Evolutionary conservation across 2,113 vertebrate species (phyloP), one percentile per base, ranked within the genome.

Genomic region (Struthio camelus): DNA sequence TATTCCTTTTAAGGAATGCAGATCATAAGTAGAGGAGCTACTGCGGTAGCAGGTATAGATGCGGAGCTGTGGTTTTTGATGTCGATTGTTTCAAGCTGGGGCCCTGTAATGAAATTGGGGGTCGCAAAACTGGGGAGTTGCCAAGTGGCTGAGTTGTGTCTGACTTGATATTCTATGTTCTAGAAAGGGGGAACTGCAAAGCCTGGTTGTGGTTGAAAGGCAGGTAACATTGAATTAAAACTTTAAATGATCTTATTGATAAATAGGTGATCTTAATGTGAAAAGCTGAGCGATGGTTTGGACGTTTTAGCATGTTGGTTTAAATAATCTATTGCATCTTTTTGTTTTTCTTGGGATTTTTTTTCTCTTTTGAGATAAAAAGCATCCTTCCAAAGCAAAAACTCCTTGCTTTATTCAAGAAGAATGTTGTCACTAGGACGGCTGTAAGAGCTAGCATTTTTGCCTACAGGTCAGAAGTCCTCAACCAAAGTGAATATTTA

Each of bases 401-500:
- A 22, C 5, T 67, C 14, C 78, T 53, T 36, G 23, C 34, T 91
- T 81, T 92, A 75, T 93, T 93, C n/a, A 64, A 58, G 27, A 93
- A 88, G 42, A 90, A 59, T 69, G 56, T 80, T 96, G 50, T 36
- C 27, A 62, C 48, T 85, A 65, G 62, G 58, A 36, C 72, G 28
- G 25, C 80, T 90, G 54, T 83, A 86, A 87, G 65, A 85, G 56
- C 27, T 76, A 48, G 22, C 80, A 25, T 80, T 93, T 85, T 96
- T 87, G 53, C 66, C 42, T 64, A 62, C 18, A 82, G 62, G 80
- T 91, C 80, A 91, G 87, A 94, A 94, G 82, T 93, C 75, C 64
- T 86, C 77, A 67, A 58, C 44, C 80, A 75, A 83, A 91, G 70
- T 89, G 92, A 97, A 93, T 96, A 91, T 96, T 92, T 94, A 95